Percentiles rank a stretch among this genome's conserved stretches.
phyloP scores from a whole-genome alignment of 2,797 vertebrate genomes.

The Lepus oiostolus region DNA sequence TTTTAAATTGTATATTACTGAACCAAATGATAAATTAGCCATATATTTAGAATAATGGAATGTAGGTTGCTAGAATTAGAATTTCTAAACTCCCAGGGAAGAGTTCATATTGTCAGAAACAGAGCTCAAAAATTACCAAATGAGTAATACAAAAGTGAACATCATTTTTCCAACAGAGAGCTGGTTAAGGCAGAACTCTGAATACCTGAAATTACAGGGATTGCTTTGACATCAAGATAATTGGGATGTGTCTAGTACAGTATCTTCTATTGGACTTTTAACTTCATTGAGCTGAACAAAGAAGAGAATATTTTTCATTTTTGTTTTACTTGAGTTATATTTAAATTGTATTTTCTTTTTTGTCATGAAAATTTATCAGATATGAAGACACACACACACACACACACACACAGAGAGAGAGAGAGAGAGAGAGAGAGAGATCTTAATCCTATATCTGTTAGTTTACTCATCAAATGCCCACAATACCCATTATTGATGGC shows the following conservation, averaged over 20 bases:
- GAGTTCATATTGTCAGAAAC: not conserved
- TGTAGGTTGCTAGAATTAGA: slow-evolving; percentile 7
- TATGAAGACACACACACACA: not conserved
- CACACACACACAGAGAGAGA: too few species aligned
- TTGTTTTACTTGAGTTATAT: not conserved
- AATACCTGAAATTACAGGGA: not conserved
- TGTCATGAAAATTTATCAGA: not conserved
- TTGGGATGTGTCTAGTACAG: not conserved
- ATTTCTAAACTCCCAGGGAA: not conserved
- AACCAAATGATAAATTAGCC: slow-evolving; percentile 49
- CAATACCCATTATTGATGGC: too few species aligned
- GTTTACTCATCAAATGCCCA: too few species aligned
- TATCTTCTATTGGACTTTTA: not conserved
- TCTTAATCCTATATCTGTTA: too few species aligned
- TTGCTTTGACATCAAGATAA: slow-evolving; percentile 3
- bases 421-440: too few species aligned
- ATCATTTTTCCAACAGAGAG: not conserved
- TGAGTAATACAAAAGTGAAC: not conserved
- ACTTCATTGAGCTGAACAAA: not conserved
- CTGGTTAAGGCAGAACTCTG: not conserved
- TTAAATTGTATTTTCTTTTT: not conserved
- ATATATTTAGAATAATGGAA: slow-evolving; percentile 31
- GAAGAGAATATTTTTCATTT: not conserved
- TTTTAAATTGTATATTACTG: not conserved
- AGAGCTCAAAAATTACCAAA: not conserved